Percentiles rank a stretch among this genome's conserved stretches.
Conservation (phyloP, 2,888 invertebrate species). For the Plemyria rubiginata region DNA sequence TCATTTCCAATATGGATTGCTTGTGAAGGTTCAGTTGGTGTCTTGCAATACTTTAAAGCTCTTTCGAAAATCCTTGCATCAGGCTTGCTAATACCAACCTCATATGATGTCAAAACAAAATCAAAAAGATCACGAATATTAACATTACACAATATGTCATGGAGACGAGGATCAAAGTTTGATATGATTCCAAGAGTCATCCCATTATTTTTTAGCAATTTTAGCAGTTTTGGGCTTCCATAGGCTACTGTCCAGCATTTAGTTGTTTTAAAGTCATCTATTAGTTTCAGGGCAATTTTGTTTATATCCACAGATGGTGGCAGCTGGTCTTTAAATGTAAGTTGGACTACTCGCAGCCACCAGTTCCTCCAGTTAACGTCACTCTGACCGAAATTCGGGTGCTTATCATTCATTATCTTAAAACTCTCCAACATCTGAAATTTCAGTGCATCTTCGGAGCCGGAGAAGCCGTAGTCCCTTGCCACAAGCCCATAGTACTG, state of each 20-base stretch:
- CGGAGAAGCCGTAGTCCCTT: constrained; percentile 87
- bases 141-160: constrained; percentile 87
- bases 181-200: constrained; percentile 91
- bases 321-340: constrained; percentile 86
- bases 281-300: constrained; percentile 84
- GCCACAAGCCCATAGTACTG: constrained; percentile 90
- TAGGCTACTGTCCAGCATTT: constrained; percentile 89
- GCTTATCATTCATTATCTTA: constrained; percentile 85
- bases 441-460: constrained; percentile 79
- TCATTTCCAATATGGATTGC: constrained; percentile 94
- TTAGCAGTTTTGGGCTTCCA: constrained; percentile 87
- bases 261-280: constrained; percentile 88
- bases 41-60: constrained; percentile 81
- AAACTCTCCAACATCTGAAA: constrained; percentile 88
- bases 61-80: constrained; percentile 88
- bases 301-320: constrained; percentile 53
- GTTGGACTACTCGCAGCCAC: constrained; percentile 90
- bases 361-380: constrained; percentile 91
- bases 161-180: constrained; percentile 94
- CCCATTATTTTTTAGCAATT: constrained; percentile 78
- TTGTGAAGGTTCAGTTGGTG: constrained; percentile 81
- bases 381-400: constrained; percentile 92
- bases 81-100: constrained; percentile 90
- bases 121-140: constrained; percentile 89
- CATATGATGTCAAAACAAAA: constrained; percentile 92